Base-by-base conservation (phyloP, 1,140 invertebrate genomes). In the Mercenaria mercenaria region DNA sequence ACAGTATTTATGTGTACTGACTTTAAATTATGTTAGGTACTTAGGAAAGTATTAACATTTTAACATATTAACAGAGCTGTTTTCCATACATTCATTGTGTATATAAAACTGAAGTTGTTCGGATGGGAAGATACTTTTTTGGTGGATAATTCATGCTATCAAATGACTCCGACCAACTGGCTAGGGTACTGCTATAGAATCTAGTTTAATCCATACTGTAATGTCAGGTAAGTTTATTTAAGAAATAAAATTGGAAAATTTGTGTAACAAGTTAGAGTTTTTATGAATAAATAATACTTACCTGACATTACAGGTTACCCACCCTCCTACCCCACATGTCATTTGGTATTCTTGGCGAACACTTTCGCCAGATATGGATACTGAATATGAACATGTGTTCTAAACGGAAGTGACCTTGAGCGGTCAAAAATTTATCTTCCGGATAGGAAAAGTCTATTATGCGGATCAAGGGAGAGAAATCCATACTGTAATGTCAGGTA, bases 201-300 rank as follows among this genome's bases (percentile, higher is more conserved):
- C 81, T 84, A 23, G 39, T 43, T 26, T 32, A 69, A 84, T 84
- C 59, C 34, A n/a, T 41, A 69, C 18, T 41, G 64, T 84, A 69
- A 67, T 84, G n/a, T n/a, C 81, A 84, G 64, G 64, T 84, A 69
- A 67, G 67, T 23, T n/a, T 61, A 84, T 39, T 41, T 84, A 84
- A 50, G 64, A 84, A 84, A 84, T 84, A 72, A 84, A 69, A 84
- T 23, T 67, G 59, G 59, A 69, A 82, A 82, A 47, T 47, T 47
- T 80, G 47, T 80, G 50, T 59, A 47, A 29, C 77, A 80, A 80
- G 50, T 52, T 80, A 52, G 26, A 80, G 47, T 80, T 80, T 81
- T 81, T 81, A 81, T 81, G 79, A 81, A 59, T 64, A 82, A 74
- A 74, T 74, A 64, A 82, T 82, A 82, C 79, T 41, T 79, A 79